These are phyloP conservation scores for Helobdella robusta DNA, from an alignment of 2,888 invertebrate species.

Conservation along the genomic window DNA sequence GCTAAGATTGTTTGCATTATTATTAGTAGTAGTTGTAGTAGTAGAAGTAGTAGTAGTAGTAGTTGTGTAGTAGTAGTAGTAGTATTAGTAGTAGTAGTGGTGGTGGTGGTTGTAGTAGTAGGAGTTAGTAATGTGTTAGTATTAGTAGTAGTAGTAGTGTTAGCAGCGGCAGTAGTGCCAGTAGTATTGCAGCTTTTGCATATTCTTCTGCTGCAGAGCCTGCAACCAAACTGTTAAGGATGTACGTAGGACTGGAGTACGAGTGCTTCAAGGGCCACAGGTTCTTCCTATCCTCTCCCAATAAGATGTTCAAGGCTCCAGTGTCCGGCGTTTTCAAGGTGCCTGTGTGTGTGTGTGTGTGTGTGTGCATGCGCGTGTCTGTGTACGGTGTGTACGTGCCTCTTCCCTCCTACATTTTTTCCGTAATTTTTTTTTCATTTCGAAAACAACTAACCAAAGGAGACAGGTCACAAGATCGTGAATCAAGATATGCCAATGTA, in stretches of 20 bases:
- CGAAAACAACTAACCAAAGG: slow-evolving; percentile 46
- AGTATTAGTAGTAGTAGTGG: no score
- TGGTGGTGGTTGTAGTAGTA: no score
- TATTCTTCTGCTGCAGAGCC: background rate
- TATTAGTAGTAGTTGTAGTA: no score
- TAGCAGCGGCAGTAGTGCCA: no score
- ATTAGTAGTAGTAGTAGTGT: no score
- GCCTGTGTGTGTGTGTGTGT: background rate
- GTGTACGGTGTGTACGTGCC: background rate
- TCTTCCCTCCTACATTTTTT: background rate
- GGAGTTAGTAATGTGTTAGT: no score
- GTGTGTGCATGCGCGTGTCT: background rate
- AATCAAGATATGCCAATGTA: slow-evolving; percentile 79
- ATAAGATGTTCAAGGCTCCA: slow-evolving; percentile 68
- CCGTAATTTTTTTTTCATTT: no score
- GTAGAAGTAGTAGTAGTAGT: no score
- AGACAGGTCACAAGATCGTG: slow-evolving; percentile 74
- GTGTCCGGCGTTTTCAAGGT: slow-evolving; percentile 29
- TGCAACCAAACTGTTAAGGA: slow-evolving; percentile 32
- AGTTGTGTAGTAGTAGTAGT: no score
- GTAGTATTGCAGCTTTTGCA: background rate
- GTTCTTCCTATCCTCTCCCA: slow-evolving; percentile 79
- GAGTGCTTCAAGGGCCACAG: slow-evolving; percentile 95
- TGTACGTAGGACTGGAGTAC: slow-evolving; percentile 78
- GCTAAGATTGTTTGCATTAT: no score